A percentile compares a stretch with the other conserved stretches of the same genome.
Conservation (phyloP, 2,797 vertebrate species). For the Streptopelia turtur region DNA sequence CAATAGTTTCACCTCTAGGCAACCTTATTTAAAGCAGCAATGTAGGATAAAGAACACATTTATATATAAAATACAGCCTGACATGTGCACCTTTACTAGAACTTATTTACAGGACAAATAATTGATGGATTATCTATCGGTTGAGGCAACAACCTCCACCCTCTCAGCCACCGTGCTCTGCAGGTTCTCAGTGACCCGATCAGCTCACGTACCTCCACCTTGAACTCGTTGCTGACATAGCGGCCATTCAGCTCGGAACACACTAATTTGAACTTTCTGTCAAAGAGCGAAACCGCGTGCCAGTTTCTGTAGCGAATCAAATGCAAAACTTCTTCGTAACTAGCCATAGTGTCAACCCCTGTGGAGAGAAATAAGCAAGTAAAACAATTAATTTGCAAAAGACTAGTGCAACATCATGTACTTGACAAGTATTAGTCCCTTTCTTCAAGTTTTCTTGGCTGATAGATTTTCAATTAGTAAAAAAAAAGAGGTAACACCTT, state of each 20-base stretch:
- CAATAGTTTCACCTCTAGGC: not conserved
- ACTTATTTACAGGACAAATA: not conserved
- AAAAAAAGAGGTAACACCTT: accelerated
- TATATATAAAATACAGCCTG: not conserved
- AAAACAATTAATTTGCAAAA: not conserved
- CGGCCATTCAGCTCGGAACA: constrained; percentile 98
- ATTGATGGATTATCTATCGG: accelerated
- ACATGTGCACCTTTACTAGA: accelerated
- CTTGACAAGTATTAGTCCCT: accelerated
- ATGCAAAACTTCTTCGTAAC: constrained; percentile 93
- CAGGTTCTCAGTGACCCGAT: not conserved
- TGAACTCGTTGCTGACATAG: constrained; percentile 96
- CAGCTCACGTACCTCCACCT: constrained; percentile 88
- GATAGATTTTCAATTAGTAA: not conserved
- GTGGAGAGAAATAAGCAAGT: not conserved
- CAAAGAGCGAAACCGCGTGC: constrained; percentile 90
- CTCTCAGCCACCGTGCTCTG: not conserved
- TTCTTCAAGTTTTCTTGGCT: not conserved
- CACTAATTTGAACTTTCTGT: constrained; percentile 93
- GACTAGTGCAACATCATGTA: accelerated
- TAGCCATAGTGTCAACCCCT: constrained; percentile 97
- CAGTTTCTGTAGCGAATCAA: constrained; percentile 94
- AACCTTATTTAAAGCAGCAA: not conserved
- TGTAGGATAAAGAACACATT: not conserved
- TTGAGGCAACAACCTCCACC: accelerated